phyloP scores from a whole-genome alignment of 2,797 vertebrate genomes.

The Eurystomus glaucurus region DNA sequence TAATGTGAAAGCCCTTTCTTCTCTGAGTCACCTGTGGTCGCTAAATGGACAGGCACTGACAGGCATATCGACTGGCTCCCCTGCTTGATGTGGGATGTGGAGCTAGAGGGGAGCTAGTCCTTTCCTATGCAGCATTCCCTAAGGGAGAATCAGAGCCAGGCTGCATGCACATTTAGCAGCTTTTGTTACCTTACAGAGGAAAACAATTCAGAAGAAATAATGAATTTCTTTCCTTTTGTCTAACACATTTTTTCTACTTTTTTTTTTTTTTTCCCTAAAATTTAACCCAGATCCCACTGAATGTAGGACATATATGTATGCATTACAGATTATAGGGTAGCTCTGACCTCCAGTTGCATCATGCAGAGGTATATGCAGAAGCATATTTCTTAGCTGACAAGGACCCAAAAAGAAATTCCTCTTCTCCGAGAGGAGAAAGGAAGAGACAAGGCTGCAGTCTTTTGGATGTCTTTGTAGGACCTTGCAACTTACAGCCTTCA shows the following conservation, averaged over 20 bases:
- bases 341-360: not conserved
- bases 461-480: not conserved
- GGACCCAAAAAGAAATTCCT: not conserved
- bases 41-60: not conserved
- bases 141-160: not conserved
- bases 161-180: fast-evolving
- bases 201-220: not conserved
- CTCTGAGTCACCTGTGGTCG: not conserved
- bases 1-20: not conserved
- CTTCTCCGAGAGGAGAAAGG: not conserved
- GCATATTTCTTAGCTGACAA: not conserved
- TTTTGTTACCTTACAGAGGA: not conserved
- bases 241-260: fast-evolving
- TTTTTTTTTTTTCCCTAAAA: fast-evolving
- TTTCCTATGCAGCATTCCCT: not conserved
- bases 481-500: not conserved
- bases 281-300: not conserved
- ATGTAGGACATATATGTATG: fast-evolving
- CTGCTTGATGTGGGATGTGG: not conserved
- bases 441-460: not conserved
- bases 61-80: too few species aligned
- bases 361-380: not conserved
- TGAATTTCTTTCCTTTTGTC: not conserved
- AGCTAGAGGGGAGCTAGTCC: fast-evolving
- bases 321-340: not conserved